Evolutionary conservation across 2,888 invertebrate species (phyloP).

Genomic region (Theodoxus fluviatilis): DNA sequence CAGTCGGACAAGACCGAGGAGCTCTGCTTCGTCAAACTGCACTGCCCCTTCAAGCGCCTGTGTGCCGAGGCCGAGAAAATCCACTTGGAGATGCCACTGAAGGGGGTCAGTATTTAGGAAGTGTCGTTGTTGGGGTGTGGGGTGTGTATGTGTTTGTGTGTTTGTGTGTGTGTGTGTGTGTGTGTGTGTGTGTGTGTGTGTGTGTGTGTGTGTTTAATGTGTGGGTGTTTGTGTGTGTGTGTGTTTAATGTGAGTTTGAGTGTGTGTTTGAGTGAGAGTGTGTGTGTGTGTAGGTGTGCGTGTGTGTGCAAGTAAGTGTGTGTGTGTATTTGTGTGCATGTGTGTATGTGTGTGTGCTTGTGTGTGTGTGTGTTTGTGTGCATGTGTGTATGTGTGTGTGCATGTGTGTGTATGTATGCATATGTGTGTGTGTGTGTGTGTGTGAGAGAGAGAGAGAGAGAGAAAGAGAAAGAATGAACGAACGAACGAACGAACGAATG

Average conservation of each 20-base stretch:
- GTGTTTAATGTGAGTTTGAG: not conserved
- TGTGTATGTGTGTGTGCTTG: too few relatives aligned
- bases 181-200: not conserved
- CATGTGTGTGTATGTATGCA: too few relatives aligned
- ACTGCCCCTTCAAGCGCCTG: slow-evolving; percentile 59
- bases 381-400: too few relatives aligned
- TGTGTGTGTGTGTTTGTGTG: too few relatives aligned
- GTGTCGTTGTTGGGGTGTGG: slow-evolving; percentile 33
- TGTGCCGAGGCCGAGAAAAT: slow-evolving; percentile 61
- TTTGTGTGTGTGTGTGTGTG: not conserved
- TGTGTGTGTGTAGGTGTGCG: too few relatives aligned
- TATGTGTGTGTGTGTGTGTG: too few relatives aligned
- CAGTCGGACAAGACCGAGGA: slow-evolving; percentile 42
- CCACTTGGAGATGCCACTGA: slow-evolving; percentile 62
- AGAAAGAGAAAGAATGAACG: too few relatives aligned
- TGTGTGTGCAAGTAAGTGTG: too few relatives aligned
- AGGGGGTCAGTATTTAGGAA: slow-evolving; percentile 61
- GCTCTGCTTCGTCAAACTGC: slow-evolving; percentile 48
- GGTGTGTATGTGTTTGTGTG: slow-evolving; percentile 19
- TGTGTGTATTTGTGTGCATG: too few relatives aligned
- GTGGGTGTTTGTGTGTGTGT: not conserved
- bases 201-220: not conserved
- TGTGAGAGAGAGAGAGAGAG: too few relatives aligned
- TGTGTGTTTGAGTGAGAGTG: too few relatives aligned
- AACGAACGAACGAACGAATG: too few relatives aligned